Conservation (phyloP, 2,797 vertebrate genomes). For the Limnodromus scolopaceus region DNA sequence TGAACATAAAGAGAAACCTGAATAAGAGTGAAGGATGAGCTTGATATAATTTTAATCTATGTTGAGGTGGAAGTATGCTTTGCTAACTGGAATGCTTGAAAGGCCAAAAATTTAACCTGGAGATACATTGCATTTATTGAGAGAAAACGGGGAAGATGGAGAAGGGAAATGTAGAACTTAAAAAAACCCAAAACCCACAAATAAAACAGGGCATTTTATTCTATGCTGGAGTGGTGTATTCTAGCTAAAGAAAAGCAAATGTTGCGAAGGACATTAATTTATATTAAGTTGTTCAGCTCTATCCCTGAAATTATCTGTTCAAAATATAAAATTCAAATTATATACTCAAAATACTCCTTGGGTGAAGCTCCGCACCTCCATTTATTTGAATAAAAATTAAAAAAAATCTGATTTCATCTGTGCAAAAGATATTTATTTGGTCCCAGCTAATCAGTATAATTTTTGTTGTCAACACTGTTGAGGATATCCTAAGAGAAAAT, state of each 20-base stretch:
- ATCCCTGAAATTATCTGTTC: not conserved
- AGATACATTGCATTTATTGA: not conserved
- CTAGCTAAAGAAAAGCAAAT: not conserved
- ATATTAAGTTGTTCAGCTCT: not conserved
- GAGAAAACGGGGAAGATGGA: not conserved
- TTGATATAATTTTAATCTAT: not conserved
- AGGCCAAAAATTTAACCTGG: accelerated
- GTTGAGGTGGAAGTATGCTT: not conserved
- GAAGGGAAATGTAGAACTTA: not conserved
- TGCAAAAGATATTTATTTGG: not conserved
- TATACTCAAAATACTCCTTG: not conserved
- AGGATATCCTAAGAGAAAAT: not conserved
- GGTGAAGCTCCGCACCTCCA: not conserved
- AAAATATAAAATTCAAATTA: not conserved
- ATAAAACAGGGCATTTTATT: not conserved
- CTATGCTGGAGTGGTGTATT: not conserved
- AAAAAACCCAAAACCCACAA: not conserved
- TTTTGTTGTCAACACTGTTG: not conserved
- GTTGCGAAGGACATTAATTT: not conserved
- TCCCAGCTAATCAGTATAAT: not conserved
- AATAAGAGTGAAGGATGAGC: not conserved
- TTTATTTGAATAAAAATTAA: not conserved
- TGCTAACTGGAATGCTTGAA: not conserved
- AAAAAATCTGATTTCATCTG: not conserved
- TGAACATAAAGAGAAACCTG: not conserved